These are phyloP conservation scores for Hirtodrosophila trivittata DNA, from an alignment of 2,888 invertebrate species.

Conservation along the genomic window DNA sequence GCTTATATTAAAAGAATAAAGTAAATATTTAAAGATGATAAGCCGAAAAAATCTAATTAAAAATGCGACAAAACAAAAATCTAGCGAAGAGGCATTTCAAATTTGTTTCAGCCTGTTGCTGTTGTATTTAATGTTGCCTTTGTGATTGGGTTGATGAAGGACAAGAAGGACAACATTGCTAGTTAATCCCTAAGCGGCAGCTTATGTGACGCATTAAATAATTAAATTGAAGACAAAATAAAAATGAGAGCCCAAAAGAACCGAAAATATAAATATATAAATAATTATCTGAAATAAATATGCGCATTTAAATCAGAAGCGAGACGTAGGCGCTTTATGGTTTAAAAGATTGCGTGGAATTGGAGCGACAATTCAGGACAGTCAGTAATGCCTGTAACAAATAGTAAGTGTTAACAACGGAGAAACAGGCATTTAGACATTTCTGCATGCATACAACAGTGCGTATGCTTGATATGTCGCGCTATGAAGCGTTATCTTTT, in stretches of 20 bases:
- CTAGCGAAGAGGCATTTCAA: conserved; percentile 37
- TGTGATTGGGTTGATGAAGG: conserved; percentile 70
- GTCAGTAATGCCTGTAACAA: no score
- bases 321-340: no score
- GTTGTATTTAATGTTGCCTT: conserved; percentile 10
- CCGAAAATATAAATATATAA: conserved; percentile 28
- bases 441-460: conserved; percentile 49
- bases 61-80: conserved; percentile 52
- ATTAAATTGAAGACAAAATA: conserved; percentile 57
- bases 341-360: no score
- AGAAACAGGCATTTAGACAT: no score
- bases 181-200: conserved; percentile 49
- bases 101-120: background rate
- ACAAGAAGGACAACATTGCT: conserved; percentile 56
- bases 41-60: conserved; percentile 71
- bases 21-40: conserved; percentile 70
- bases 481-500: conserved; percentile 46
- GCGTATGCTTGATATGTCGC: conserved; percentile 65
- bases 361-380: no score
- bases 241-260: conserved; percentile 31
- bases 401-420: no score
- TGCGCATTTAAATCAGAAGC: conserved; percentile 55
- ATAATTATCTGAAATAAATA: conserved; percentile 56
- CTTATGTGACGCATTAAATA: conserved; percentile 70
- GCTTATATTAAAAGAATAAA: no score